Percentiles rank a stretch among this genome's conserved stretches.
Conservation (phyloP, 2,797 vertebrate species). For the Pangasius krempfi region DNA sequence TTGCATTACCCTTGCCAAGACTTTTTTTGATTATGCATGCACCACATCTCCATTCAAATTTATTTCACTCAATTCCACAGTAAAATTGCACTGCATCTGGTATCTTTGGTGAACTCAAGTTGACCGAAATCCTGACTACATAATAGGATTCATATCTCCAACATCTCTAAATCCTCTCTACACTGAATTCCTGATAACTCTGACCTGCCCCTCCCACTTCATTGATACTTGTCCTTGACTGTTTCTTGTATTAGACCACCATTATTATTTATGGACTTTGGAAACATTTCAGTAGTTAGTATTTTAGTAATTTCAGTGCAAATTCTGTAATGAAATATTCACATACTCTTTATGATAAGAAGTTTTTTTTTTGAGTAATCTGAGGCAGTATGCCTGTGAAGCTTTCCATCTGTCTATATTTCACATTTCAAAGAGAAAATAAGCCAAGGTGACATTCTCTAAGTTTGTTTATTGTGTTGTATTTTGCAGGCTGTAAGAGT, state of each 20-base stretch:
- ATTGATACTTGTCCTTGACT: neutral
- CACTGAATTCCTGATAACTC: neutral
- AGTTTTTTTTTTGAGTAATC: neutral
- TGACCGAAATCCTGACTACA: neutral
- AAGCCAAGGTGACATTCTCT: constrained; percentile 55
- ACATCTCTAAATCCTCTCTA: constrained; percentile 7
- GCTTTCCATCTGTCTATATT: constrained; percentile 22
- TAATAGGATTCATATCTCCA: constrained; percentile 19
- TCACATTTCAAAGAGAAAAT: constrained; percentile 35
- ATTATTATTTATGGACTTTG: neutral
- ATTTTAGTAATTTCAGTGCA: neutral
- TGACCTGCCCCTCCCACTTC: neutral
- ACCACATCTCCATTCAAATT: constrained; percentile 21
- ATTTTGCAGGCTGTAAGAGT: constrained; percentile 69
- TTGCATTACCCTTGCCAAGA: neutral
- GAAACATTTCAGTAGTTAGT: neutral
- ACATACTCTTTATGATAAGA: neutral
- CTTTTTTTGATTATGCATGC: constrained; percentile 33
- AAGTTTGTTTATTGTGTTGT: constrained; percentile 66
- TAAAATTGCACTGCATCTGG: constrained; percentile 30
- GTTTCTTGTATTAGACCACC: neutral
- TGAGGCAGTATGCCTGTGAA: neutral
- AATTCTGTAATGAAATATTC: neutral
- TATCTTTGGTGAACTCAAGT: constrained; percentile 23
- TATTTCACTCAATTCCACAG: constrained; percentile 23